These are phyloP conservation scores for Oncorhynchus mykiss DNA, from an alignment of 2,113 vertebrate genomes.

Conservation along the genomic window DNA sequence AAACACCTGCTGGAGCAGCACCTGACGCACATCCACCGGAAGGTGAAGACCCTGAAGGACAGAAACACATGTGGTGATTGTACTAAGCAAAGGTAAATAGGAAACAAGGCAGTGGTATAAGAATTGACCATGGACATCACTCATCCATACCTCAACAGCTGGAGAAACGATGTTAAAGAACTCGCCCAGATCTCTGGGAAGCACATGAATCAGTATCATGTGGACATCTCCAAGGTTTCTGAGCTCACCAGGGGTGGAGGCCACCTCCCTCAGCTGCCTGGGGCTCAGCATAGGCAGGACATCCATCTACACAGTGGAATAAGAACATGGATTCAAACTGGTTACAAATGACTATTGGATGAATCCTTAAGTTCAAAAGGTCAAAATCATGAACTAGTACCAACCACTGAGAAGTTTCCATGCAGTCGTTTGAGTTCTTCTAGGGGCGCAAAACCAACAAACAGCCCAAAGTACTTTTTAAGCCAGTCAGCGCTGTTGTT, in stretches of 20 bases:
- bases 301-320: constrained; percentile 22
- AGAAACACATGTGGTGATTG: neutral
- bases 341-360: neutral
- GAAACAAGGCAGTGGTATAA: too few species aligned
- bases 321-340: neutral
- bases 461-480: constrained; percentile 24
- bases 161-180: constrained; percentile 30
- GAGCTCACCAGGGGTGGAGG: constrained; percentile 23
- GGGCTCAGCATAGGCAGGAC: constrained; percentile 16
- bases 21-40: constrained; percentile 17
- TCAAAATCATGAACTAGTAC: constrained; percentile 6
- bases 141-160: constrained; percentile 17
- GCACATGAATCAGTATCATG: constrained; percentile 11
- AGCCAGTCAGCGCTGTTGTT: constrained; percentile 26
- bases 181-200: constrained; percentile 2
- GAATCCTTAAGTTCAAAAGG: neutral
- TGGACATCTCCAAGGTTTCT: neutral
- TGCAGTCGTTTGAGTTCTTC: constrained; percentile 8
- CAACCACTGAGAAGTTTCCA: constrained; percentile 30
- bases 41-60: constrained; percentile 14
- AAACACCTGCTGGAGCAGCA: constrained; percentile 34
- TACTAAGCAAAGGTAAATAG: neutral
- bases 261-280: constrained; percentile 24
- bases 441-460: constrained; percentile 17
- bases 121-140: neutral